These are phyloP conservation scores for Platichthys stellatus DNA, from an alignment of 2,113 vertebrate species.

Conservation along the genomic window DNA sequence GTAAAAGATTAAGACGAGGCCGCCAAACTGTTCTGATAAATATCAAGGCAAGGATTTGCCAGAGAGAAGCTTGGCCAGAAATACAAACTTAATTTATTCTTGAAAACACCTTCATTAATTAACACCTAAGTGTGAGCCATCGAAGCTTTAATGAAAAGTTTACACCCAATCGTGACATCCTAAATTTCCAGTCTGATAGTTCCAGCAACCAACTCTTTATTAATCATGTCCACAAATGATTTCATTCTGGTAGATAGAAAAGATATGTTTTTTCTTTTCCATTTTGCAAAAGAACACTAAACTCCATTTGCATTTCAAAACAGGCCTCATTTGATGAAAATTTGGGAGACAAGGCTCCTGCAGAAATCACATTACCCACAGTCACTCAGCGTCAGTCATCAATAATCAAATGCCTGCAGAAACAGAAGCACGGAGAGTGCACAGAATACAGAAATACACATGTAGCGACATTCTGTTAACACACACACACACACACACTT, in stretches of 20 bases:
- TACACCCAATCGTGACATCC: constrained; percentile 7
- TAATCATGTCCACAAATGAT: neutral
- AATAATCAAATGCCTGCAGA: constrained; percentile 26
- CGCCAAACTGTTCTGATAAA: neutral
- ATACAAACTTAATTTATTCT: neutral
- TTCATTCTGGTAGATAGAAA: constrained; percentile 1
- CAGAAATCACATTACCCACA: constrained; percentile 11
- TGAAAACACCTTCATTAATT: constrained; percentile 39
- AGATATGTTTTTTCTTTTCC: neutral
- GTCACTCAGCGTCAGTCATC: constrained; percentile 11
- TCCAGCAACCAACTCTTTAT: neutral
- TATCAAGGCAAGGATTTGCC: constrained; percentile 8
- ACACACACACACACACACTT: constrained; percentile 6
- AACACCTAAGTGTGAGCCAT: constrained; percentile 32
- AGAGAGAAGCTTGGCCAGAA: constrained; percentile 3
- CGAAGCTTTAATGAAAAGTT: constrained; percentile 36
- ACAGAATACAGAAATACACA: neutral
- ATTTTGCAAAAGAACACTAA: neutral
- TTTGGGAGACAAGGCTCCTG: neutral
- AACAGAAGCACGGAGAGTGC: constrained; percentile 1
- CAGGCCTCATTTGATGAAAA: neutral
- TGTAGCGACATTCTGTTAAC: neutral
- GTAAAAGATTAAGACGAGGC: neutral
- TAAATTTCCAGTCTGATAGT: constrained; percentile 17
- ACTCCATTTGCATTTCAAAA: constrained; percentile 26